Evolutionary conservation across 2,888 invertebrate species (phyloP).

Genomic region (Leptinotarsa haldemani): DNA sequence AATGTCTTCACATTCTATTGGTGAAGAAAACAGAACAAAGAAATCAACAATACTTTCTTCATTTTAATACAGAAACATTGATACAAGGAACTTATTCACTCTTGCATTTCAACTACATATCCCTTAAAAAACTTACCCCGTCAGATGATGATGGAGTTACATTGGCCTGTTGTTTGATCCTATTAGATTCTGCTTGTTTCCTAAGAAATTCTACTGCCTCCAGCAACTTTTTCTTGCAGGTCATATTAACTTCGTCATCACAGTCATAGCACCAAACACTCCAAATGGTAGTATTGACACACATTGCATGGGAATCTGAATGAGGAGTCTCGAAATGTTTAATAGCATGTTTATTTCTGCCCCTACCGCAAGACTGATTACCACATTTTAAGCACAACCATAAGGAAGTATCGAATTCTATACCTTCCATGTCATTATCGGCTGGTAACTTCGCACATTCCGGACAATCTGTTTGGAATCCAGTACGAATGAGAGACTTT

Average conservation of each 20-base stretch:
- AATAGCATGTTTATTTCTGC: conserved; percentile 77
- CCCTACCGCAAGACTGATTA: conserved; percentile 79
- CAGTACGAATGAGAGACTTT: conserved; percentile 67
- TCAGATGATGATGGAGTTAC: conserved; percentile 40
- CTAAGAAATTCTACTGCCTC: conserved; percentile 82
- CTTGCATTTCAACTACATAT: neutral
- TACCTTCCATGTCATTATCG: conserved; percentile 55
- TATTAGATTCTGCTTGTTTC: conserved; percentile 65
- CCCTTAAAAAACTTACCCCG: conserved; percentile 40
- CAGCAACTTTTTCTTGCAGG: conserved; percentile 72
- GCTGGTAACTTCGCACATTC: conserved; percentile 57
- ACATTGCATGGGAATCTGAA: conserved; percentile 81
- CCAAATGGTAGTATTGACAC: conserved; percentile 78
- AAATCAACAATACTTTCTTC: too few species aligned
- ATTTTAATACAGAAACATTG: too few species aligned
- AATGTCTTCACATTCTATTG: too few species aligned
- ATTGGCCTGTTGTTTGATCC: conserved; percentile 45
- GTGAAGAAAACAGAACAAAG: too few species aligned
- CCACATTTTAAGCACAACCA: conserved; percentile 90
- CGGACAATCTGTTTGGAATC: conserved; percentile 68
- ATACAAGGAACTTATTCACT: too few species aligned
- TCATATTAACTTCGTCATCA: conserved; percentile 75
- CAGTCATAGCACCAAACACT: conserved; percentile 85
- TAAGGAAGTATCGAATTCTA: conserved; percentile 68
- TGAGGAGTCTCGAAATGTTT: conserved; percentile 80